Base-by-base conservation (phyloP, 2,113 vertebrate genomes). In the Oriolus oriolus region DNA sequence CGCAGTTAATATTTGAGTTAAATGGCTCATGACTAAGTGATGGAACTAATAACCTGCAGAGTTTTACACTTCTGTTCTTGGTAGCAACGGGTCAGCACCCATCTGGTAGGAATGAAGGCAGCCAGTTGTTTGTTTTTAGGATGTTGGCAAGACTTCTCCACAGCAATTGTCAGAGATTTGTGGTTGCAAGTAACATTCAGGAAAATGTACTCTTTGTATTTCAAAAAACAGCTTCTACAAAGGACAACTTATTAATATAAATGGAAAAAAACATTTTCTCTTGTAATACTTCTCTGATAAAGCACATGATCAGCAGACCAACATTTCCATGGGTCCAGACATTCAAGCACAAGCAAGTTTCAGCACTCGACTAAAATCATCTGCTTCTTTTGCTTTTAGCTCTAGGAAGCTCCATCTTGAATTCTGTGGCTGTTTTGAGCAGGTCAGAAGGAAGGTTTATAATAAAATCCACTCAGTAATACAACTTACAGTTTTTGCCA, bases 1-100 rank as follows among this genome's bases (percentile, higher is more conserved):
- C 90, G 93, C 90, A 95, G 92, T 95, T 95, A 97, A 96, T 96
- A 90, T 94, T 90, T 90, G 90, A 92, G 93, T 96, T 94, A 94
- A 96, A 97, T 94, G 96, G 86, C 86, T 96, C 96, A 89, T 96
- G 96, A 97, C 95, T 94, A 96, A 96, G 86, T 94, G 96, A 96
- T 93, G 85, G 77, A 90, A 93, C 88, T 96, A 96, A 97, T 96
- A 96, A 94, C 73, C 90, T 94, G 41, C 76, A 35, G 68, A 84
- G 83, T 80, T 95, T 95, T 87, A 93, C 86, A 82, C 37, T 92
- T 92, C 88, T 92, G 64, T 24, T 94, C 53, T 95, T 4, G 1
- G 77, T 71, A 92, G 90, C 49, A 81, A 92, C 0, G 80, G 93
- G 96, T 97, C 93, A 95, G 80, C 65, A 88, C 75, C 37, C 73